Percentiles rank a stretch among this genome's conserved stretches.
These are phyloP conservation scores for Enoplolaimus lenunculus DNA, from an alignment of 2,888 invertebrate genomes.

Conservation along the genomic window DNA sequence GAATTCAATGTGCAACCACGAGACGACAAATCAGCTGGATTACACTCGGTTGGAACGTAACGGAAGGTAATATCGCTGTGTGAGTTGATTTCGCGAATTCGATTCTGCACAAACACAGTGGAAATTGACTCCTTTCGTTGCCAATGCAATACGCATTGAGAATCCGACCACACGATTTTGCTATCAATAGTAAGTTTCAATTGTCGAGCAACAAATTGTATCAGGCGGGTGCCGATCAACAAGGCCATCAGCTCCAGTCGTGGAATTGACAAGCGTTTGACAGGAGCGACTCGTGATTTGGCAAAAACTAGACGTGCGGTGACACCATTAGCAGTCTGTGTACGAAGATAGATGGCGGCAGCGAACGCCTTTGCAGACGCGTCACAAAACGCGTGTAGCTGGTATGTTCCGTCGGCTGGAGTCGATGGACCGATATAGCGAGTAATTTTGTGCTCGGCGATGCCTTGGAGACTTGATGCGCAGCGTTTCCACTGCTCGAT, in stretches of 20 bases:
- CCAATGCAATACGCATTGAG: too few relatives aligned
- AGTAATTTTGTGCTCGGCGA: slow-evolving; percentile 1
- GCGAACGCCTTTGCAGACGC: slow-evolving; percentile 28
- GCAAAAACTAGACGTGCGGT: slow-evolving; percentile 19
- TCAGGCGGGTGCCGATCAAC: slow-evolving; percentile 15
- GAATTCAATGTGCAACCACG: slow-evolving; percentile 24
- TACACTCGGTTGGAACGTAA: too few relatives aligned
- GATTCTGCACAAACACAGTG: slow-evolving; percentile 26
- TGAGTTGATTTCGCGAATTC: slow-evolving; percentile 27
- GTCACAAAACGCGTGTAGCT: slow-evolving; percentile 25
- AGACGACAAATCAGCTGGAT: too few relatives aligned
- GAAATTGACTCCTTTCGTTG: background rate
- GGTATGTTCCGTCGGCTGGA: background rate
- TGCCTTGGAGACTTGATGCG: slow-evolving; percentile 14
- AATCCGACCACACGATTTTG: slow-evolving; percentile 26
- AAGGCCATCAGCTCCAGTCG: slow-evolving; percentile 23
- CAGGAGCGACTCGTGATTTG: slow-evolving; percentile 28
- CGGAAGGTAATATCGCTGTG: slow-evolving; percentile 23
- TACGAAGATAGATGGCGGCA: slow-evolving; percentile 25
- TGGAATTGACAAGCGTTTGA: slow-evolving; percentile 27
- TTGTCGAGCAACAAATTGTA: slow-evolving; percentile 24
- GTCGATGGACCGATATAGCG: background rate
- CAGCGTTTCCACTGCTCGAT: slow-evolving; percentile 19
- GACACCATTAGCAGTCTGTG: background rate
- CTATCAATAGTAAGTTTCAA: slow-evolving; percentile 24